phyloP scores from a whole-genome alignment of 2,113 vertebrate genomes.

The Rhinolophus sinicus region DNA sequence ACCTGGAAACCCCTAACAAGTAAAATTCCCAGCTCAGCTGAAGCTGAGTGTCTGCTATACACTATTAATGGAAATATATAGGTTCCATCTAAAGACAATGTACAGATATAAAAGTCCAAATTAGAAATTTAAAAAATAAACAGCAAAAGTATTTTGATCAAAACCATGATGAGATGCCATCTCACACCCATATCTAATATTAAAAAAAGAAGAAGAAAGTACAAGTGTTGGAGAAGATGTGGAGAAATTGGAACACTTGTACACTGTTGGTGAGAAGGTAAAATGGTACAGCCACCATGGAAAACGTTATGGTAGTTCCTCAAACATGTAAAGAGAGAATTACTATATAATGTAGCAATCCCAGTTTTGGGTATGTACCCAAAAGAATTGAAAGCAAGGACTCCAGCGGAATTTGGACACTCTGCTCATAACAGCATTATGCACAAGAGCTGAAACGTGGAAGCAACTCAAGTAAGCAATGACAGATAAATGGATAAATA shows the following conservation, averaged over 20 bases:
- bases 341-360: neutral
- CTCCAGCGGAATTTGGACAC: neutral
- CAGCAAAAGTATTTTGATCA: neutral
- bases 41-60: neutral
- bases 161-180: neutral
- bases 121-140: neutral
- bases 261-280: neutral
- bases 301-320: neutral
- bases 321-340: neutral
- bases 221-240: neutral
- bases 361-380: neutral
- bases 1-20: neutral
- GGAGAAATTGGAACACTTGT: neutral
- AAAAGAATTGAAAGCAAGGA: neutral
- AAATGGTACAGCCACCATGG: neutral
- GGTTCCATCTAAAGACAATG: neutral
- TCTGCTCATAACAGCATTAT: neutral
- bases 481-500: neutral
- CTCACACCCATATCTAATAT: neutral
- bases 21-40: neutral
- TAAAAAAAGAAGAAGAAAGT: neutral
- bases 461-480: neutral
- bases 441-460: neutral
- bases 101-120: neutral
- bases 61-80: neutral